These are phyloP conservation scores for Saccostrea glomerata DNA, from an alignment of 1,140 invertebrate genomes.

Conservation along the genomic window DNA sequence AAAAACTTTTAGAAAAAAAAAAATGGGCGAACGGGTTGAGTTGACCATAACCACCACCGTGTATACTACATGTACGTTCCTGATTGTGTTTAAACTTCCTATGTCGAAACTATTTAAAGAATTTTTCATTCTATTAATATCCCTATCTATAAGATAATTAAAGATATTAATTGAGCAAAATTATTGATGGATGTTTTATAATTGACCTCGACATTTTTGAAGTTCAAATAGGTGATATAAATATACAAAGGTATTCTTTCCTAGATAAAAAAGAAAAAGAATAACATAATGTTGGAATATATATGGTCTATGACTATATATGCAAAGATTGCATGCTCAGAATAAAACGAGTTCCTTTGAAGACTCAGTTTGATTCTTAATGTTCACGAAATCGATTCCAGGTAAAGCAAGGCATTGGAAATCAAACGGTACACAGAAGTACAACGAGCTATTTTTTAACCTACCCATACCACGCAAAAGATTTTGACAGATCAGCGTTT, in stretches of 20 bases:
- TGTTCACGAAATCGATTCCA: background rate
- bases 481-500: too few species aligned
- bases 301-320: background rate
- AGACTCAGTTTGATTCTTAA: background rate
- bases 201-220: background rate
- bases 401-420: background rate
- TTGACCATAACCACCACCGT: too few species aligned
- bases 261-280: background rate
- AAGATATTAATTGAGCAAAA: background rate
- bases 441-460: background rate
- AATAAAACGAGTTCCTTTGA: background rate
- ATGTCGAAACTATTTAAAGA: too few species aligned
- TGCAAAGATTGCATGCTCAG: background rate
- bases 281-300: background rate
- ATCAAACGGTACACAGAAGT: background rate
- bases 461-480: background rate
- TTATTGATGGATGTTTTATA: background rate
- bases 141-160: background rate
- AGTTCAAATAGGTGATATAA: background rate
- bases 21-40: too few species aligned
- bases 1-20: too few species aligned
- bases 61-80: too few species aligned
- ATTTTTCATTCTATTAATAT: background rate
- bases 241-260: background rate
- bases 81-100: too few species aligned